Conservation (phyloP, 2,888 invertebrate genomes). For the Protonemura montana region DNA sequence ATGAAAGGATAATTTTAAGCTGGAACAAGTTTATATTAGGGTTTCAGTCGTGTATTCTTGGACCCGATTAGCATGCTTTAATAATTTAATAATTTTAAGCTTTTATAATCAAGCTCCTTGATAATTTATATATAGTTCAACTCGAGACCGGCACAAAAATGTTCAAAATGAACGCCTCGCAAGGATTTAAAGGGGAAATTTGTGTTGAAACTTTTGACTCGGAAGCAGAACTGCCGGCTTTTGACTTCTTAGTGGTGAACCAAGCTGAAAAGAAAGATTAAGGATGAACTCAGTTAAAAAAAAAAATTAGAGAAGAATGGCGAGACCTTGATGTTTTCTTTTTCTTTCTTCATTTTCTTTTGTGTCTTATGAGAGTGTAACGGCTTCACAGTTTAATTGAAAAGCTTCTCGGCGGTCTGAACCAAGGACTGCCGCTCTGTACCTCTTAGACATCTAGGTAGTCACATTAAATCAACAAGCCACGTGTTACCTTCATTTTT, state of each 20-base stretch:
- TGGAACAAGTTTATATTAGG: too few species aligned
- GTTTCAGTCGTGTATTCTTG: too few species aligned
- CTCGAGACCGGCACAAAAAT: too few species aligned
- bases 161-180: too few species aligned
- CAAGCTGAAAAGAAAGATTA: background rate
- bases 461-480: background rate
- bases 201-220: too few species aligned
- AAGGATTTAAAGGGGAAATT: too few species aligned
- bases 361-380: background rate
- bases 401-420: background rate
- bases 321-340: background rate
- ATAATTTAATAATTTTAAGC: too few species aligned
- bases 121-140: too few species aligned
- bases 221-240: too few species aligned
- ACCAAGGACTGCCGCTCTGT: background rate
- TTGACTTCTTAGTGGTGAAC: background rate
- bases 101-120: too few species aligned
- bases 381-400: background rate
- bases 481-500: background rate
- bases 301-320: background rate
- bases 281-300: background rate
- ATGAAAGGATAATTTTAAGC: too few species aligned
- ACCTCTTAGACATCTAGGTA: background rate
- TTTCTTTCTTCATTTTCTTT: background rate
- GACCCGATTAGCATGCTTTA: too few species aligned